phyloP scores from a whole-genome alignment of 2,888 invertebrate genomes.

The Limenitis camilla region DNA sequence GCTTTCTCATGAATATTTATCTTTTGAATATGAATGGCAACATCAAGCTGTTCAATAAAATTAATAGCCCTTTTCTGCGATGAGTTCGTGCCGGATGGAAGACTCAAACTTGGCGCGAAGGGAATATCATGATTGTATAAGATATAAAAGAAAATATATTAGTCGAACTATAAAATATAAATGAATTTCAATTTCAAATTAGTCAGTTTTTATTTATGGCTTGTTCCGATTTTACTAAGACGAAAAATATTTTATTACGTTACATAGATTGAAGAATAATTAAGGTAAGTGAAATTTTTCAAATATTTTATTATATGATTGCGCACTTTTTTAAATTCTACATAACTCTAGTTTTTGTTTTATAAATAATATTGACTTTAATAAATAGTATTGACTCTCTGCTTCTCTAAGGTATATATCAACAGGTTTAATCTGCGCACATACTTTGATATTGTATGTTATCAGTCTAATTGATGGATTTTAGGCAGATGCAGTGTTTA shows the following conservation, averaged over 20 bases:
- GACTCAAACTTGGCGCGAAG: neutral
- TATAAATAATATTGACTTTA: no score
- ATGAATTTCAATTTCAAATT: conserved; percentile 4
- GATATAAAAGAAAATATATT: neutral
- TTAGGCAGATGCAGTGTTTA: no score
- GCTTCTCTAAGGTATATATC: no score
- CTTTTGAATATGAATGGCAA: conserved; percentile 2
- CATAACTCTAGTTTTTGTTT: no score
- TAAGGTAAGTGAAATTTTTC: neutral
- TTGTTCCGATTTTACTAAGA: neutral
- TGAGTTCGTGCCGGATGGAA: neutral
- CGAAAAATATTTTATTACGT: conserved; percentile 3
- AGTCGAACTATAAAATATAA: conserved; percentile 1
- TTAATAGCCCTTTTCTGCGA: conserved; percentile 1
- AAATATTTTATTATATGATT: no score
- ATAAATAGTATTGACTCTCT: no score
- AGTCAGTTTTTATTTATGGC: conserved; percentile 3
- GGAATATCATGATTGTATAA: neutral
- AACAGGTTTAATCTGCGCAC: no score
- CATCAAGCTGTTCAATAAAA: conserved; percentile 6
- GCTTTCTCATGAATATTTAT: neutral
- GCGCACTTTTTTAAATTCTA: no score
- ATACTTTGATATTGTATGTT: no score
- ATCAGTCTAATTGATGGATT: no score
- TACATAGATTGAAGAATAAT: conserved; percentile 3